These are phyloP conservation scores for Elachura formosa DNA, from an alignment of 2,113 vertebrate species.

Conservation along the genomic window DNA sequence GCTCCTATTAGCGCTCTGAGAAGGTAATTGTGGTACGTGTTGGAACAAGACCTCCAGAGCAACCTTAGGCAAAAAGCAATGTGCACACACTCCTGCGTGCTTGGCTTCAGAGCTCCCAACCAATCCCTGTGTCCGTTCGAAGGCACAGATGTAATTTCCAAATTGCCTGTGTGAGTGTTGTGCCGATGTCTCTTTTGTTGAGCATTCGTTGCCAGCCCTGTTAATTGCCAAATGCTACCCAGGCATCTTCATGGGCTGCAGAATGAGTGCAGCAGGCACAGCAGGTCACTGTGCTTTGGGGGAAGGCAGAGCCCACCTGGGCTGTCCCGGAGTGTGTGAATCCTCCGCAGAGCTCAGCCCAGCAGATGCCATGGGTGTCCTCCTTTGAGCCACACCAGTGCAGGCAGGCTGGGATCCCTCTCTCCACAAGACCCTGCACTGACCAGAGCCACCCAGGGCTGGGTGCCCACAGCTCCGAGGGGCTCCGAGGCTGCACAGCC, in stretches of 20 bases:
- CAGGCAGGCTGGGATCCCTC: neutral
- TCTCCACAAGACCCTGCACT: neutral
- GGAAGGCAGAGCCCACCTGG: neutral
- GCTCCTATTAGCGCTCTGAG: neutral
- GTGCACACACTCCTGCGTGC: neutral
- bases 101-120: neutral
- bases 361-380: neutral
- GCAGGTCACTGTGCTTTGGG: fast-evolving
- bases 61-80: neutral
- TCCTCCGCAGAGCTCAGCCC: neutral
- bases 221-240: neutral
- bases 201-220: neutral
- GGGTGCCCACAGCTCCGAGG: neutral
- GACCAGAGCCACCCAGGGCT: neutral
- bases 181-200: neutral
- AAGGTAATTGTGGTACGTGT: neutral
- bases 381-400: neutral
- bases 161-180: neutral
- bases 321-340: neutral
- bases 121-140: neutral
- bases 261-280: fast-evolving
- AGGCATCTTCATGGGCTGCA: neutral
- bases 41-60: constrained; percentile 2
- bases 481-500: neutral
- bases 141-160: neutral